Base-by-base conservation (phyloP, 2,888 invertebrate genomes). In the Palloptera scutellata region DNA sequence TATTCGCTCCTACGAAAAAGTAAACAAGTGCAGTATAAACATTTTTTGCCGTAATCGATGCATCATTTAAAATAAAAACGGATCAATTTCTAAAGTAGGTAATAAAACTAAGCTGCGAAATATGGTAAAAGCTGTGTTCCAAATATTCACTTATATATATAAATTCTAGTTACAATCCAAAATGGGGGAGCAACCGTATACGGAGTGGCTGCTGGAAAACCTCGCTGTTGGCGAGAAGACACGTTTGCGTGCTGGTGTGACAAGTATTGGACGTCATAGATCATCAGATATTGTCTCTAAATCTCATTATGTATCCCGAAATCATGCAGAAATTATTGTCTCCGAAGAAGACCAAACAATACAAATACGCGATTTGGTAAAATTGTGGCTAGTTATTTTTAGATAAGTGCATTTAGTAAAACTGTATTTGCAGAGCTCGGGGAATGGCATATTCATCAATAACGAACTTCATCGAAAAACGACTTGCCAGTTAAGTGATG, bases 371-470 rank as follows among this genome's bases (percentile, higher is more conserved):
- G 75, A 76, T 30, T 65, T 81, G 80, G 83, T 83, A 75, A 72
- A 30, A 30, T 6, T 42, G 1, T n/a, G n/a, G n/a, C 11, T 43
- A 19, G 10, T 20, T 57, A 55, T 62, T 54, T 67, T 59, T 51
- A n/a, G n/a, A 61, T 41, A 55, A 58, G 40, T 67, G 17, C 19
- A 9, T 48, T 63, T 55, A 30, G 13, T 66, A 45, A 45, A n/a
- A 62, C 60, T 67, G 61, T 40, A 45, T 68, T 70, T 61, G 1
- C 42, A 83, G 80, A 72, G 76, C 19, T 75, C 83, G 0, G 67
- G 76, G 19, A 84, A 84, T 73, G 84, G 84, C 0, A 72, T 82
- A 1, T 84, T 68, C 59, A 73, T 83, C 2, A 84, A 83, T 64
- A 66, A 65, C 1, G 17, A 5, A 0, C 61, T 64, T 20, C 45